Base-by-base conservation (phyloP, 2,113 vertebrate genomes). In the Cichladusa arquata region DNA sequence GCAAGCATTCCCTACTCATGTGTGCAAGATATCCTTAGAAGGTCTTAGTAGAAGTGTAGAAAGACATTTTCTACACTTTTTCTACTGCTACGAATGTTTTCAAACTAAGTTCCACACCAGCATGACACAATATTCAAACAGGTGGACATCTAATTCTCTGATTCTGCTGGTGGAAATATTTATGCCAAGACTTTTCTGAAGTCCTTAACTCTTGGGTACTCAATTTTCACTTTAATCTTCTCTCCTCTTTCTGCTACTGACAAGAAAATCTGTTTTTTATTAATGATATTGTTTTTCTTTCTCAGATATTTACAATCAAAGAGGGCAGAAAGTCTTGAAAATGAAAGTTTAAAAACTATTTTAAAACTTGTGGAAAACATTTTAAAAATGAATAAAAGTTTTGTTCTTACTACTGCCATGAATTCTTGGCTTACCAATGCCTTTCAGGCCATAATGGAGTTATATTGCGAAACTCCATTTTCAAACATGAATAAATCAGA, bases 401-500 rank as follows among this genome's bases (percentile, higher is more conserved):
- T 90, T 92, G 3, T 6, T 72, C 19, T 36, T 83, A 28, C 28
- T 76, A 15, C 8, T 78, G 9, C 4, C 10, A 7, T 51, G 26
- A 90, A 73, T 51, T 61, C 5, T 70, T 87, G 54, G 61, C 51
- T 96, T 90, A 73, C 8, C 58, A 73, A 50, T 44, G 42, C 6
- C 38, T 95, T 94, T 85, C 48, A 70, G 13, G 26, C 6, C 8
- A 51, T 90, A 95, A 85, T 73, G 38, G 78, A 66, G 8, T 64
- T 80, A 45, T 31, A 83, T 40, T 22, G 9, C 1, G 7, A 80
- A 93, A 77, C 4, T 94, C 71, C 29, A 86, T 82, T 96, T 95
- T 86, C n/a, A 71, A 77, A 71, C 47, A 56, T 38, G 11, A 95
- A 91, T 94, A 95, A 95, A 94, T 95, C 67, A 94, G 26, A 47